Evolutionary conservation across 2,797 vertebrate genomes (phyloP).

Genomic region (Cyclura pinguis): DNA sequence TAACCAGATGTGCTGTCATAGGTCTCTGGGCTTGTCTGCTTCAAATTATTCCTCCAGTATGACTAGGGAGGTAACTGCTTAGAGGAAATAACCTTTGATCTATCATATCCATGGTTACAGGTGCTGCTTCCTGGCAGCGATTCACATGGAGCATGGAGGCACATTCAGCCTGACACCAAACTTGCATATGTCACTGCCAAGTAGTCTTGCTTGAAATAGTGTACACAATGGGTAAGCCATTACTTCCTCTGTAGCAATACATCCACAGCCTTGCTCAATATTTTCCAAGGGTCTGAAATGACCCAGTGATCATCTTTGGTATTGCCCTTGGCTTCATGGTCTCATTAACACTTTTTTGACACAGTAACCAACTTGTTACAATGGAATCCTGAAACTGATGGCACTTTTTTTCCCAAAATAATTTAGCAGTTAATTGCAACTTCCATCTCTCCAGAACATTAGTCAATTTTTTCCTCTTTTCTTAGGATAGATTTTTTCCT

Average conservation of each 20-base stretch:
- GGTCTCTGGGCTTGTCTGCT: neutral
- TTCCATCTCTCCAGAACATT: constrained; percentile 77
- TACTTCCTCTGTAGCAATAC: neutral
- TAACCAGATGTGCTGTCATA: neutral
- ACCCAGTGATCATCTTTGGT: constrained; percentile 34
- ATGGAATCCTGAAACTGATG: constrained; percentile 76
- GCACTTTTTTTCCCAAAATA: constrained; percentile 78
- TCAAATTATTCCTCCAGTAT: constrained; percentile 15
- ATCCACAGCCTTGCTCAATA: neutral
- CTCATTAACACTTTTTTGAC: constrained; percentile 77
- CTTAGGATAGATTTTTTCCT: constrained; percentile 67
- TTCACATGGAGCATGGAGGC: neutral
- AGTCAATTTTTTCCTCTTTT: constrained; percentile 65
- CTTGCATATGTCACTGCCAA: constrained; percentile 21
- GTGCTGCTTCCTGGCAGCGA: constrained; percentile 10
- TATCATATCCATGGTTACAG: neutral
- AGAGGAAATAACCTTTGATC: constrained; percentile 14
- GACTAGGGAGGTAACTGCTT: neutral
- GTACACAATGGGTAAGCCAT: constrained; percentile 1
- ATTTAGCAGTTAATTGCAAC: constrained; percentile 83
- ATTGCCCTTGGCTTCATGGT: constrained; percentile 69
- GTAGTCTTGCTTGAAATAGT: neutral
- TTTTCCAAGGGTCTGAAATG: neutral
- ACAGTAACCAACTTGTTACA: constrained; percentile 79
- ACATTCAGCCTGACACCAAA: neutral